Evolutionary conservation across 2,888 invertebrate species (phyloP), one percentile per base, ranked within the genome.

Genomic region (Apamea monoglypha): DNA sequence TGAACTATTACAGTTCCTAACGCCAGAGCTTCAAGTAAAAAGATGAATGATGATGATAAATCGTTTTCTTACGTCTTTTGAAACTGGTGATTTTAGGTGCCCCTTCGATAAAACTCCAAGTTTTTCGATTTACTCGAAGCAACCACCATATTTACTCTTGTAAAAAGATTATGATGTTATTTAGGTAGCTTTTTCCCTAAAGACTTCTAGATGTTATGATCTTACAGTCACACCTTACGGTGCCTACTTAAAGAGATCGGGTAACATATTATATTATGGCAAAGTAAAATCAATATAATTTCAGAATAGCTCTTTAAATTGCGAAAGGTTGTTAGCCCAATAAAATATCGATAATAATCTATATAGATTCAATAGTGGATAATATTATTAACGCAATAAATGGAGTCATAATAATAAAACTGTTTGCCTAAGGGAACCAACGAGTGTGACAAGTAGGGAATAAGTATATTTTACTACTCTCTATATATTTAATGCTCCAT

Each of bases 301-400:
- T 78, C 78, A 66, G 69, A 53, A 70, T 76, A 74, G 63, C 64
- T 66, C 50, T 83, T 83, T 63, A 73, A 80, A 85, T 80, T 56
- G 79, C 71, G 14, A 79, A 81, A 81, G 79, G 79, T 81, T 81
- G 61, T 77, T 77, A 77, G 81, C 74, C 69, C 76, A 78, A 87
- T 88, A 88, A 88, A 87, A 85, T 76, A 78, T 73, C 78, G 88
- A 88, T 88, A 86, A 87, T 82, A 82, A 88, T 88, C 88, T 88
- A 75, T 66, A 86, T 86, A 68, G 84, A 81, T 81, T 86, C 84
- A 87, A 88, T 83, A 84, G 81, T 88, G 81, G 86, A 86, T 87
- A 84, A 81, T 88, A 88, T 87, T 88, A 87, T 88, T 87, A 87
- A 86, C 80, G 87, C 87, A 79, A 88, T 88, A 88, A 88, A 87